Conservation (phyloP, 2,888 invertebrate species). For the Elysia crispata region DNA sequence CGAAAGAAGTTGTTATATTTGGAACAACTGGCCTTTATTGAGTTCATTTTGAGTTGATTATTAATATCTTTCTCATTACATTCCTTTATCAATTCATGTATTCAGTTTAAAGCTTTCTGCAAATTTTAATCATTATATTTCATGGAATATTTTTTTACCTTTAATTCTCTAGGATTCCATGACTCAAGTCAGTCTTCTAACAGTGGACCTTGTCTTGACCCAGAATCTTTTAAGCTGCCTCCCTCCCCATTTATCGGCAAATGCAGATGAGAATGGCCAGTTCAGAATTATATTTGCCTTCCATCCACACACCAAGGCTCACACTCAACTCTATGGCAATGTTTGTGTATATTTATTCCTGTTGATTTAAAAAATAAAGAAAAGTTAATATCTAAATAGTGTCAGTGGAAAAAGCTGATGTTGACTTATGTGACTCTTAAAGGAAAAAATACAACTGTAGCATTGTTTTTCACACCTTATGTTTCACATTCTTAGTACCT, state of each 20-base stretch:
- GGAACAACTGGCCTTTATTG: too few species aligned
- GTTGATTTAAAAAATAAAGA: slow-evolving; percentile 7
- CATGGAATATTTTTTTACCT: background rate
- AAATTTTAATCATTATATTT: background rate
- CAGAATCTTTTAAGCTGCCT: slow-evolving; percentile 55
- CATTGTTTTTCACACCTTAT: too few species aligned
- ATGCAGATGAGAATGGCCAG: slow-evolving; percentile 42
- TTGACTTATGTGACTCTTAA: too few species aligned
- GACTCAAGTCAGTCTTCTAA: slow-evolving; percentile 63
- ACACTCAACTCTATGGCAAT: slow-evolving; percentile 68
- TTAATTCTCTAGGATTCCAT: slow-evolving; percentile 65
- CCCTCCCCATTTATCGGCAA: slow-evolving; percentile 62
- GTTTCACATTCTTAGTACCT: too few species aligned
- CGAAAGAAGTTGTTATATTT: too few species aligned
- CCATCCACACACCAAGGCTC: slow-evolving; percentile 68
- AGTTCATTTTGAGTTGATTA: too few species aligned
- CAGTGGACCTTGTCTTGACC: slow-evolving; percentile 54
- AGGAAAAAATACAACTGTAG: too few species aligned
- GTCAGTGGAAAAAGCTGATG: too few species aligned
- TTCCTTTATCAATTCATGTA: too few species aligned
- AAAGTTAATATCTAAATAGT: too few species aligned
- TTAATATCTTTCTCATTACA: too few species aligned
- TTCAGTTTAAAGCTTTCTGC: too few species aligned
- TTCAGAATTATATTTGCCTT: slow-evolving; percentile 63
- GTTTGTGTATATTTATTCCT: slow-evolving; percentile 52